Evolutionary conservation across 2,797 vertebrate genomes (phyloP).

Genomic region (Sebastes minor): DNA sequence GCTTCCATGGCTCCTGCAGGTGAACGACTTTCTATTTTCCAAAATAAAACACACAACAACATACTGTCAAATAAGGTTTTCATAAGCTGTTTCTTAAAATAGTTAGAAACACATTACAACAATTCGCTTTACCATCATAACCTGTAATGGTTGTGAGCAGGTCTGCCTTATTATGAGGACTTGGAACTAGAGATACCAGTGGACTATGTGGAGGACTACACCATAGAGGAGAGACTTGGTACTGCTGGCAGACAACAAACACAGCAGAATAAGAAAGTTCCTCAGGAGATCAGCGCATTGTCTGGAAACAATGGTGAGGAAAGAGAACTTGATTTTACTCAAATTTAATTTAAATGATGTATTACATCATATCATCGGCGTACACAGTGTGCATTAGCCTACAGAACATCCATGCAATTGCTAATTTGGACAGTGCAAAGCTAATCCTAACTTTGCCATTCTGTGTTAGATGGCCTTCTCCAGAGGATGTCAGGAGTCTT

Average conservation of each 20-base stretch:
- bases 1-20: conserved; percentile 72
- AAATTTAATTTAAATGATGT: neutral
- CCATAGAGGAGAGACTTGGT: conserved; percentile 64
- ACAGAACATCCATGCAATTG: neutral
- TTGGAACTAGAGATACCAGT: conserved; percentile 78
- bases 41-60: neutral
- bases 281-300: conserved; percentile 66
- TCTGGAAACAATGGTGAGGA: conserved; percentile 75
- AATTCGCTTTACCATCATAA: neutral
- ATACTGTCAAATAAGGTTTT: neutral
- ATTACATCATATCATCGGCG: neutral
- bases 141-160: conserved; percentile 31
- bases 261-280: conserved; percentile 65
- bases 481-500: conserved; percentile 86
- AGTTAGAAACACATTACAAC: neutral
- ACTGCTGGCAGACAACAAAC: conserved; percentile 50
- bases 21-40: neutral
- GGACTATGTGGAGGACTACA: conserved; percentile 83
- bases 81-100: neutral
- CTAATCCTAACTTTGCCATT: neutral
- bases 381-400: neutral
- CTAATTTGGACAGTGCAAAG: neutral
- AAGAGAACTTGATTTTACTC: neutral
- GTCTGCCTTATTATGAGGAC: conserved; percentile 79
- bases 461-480: conserved; percentile 79